Evolutionary conservation across 2,113 vertebrate species (phyloP).

Genomic region (Phocoena phocoena): DNA sequence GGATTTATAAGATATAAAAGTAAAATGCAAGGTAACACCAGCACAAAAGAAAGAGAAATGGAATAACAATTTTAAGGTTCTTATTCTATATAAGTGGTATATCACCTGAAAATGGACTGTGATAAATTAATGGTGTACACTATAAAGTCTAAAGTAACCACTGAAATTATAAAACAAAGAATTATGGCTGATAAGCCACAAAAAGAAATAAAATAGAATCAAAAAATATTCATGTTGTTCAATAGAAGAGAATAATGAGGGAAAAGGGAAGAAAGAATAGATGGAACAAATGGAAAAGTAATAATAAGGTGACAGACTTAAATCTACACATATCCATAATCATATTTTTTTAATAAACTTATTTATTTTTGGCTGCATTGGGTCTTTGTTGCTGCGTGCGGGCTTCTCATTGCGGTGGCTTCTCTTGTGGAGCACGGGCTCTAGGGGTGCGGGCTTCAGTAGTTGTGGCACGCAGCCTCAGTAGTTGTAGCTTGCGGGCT

Average conservation of each 20-base stretch:
- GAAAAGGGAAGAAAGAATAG: neutral
- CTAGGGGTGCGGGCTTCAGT: no score
- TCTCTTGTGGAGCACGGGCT: no score
- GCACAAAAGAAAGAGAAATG: neutral
- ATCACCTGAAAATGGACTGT: neutral
- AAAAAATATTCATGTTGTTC: neutral
- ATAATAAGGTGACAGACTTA: neutral
- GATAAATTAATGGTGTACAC: neutral
- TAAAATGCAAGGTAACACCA: neutral
- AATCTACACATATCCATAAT: neutral
- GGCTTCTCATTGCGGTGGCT: no score
- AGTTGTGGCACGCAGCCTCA: no score
- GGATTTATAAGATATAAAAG: neutral
- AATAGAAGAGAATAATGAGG: neutral
- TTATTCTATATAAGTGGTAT: neutral
- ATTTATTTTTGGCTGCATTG: no score
- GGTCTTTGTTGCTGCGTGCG: no score
- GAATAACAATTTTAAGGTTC: neutral
- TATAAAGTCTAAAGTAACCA: neutral
- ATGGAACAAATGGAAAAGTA: neutral
- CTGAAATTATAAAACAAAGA: neutral
- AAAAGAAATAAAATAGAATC: neutral
- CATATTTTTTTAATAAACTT: neutral
- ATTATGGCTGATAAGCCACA: neutral
- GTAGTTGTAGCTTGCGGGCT: no score